A percentile compares a stretch with the other conserved stretches of the same genome.
Evolutionary conservation across 2,888 invertebrate genomes (phyloP).

Genomic region (Apamea anceps): DNA sequence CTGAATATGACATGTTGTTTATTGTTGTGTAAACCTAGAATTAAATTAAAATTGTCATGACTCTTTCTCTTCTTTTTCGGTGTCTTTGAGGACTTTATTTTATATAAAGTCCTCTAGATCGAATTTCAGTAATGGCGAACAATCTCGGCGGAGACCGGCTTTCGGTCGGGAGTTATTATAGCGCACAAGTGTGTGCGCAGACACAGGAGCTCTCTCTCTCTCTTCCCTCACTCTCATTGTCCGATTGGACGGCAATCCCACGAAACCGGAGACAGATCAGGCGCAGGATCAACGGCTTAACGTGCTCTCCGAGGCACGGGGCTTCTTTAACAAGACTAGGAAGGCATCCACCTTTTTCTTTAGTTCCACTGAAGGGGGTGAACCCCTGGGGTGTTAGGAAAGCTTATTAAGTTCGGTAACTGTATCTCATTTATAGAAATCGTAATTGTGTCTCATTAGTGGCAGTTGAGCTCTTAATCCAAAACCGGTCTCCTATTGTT

Average conservation of each 20-base stretch:
- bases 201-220: background rate
- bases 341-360: background rate
- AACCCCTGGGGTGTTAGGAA: background rate
- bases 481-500: background rate
- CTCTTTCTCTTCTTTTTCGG: background rate
- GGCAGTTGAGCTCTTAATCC: background rate
- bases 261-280: background rate
- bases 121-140: background rate
- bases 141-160: background rate
- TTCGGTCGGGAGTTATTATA: background rate
- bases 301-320: background rate
- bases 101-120: background rate
- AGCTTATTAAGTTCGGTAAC: background rate
- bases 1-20: slow-evolving; percentile 47
- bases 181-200: background rate
- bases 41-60: background rate
- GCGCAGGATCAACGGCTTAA: background rate
- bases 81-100: too few relatives aligned
- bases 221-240: background rate
- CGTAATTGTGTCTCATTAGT: background rate
- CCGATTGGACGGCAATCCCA: background rate
- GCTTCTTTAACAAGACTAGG: background rate
- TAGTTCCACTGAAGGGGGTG: background rate
- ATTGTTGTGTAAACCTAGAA: background rate
- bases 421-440: background rate